phyloP scores from a whole-genome alignment of 64 coral and sea anemone genomes.

The Dendronephthya gigantea region DNA sequence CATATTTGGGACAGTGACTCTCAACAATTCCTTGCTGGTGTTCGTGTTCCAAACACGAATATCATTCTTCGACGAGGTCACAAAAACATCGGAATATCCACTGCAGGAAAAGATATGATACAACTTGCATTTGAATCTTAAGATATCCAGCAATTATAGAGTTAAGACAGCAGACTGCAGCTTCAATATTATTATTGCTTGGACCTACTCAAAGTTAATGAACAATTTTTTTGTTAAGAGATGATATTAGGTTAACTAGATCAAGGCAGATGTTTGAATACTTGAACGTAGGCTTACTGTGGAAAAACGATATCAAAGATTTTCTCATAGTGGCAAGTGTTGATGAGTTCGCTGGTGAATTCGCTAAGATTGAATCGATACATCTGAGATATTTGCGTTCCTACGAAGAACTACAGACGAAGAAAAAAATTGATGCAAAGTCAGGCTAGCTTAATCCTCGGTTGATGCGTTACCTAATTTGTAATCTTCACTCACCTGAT shows the following conservation, averaged over 20 bases:
- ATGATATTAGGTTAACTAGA: too few species aligned
- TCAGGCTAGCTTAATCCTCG: too few species aligned
- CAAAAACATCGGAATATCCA: slow-evolving; percentile 74
- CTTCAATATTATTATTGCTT: too few species aligned
- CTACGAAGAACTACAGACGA: slow-evolving; percentile 91
- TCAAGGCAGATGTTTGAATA: too few species aligned
- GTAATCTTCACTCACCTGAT: slow-evolving; percentile 60
- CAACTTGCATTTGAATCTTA: too few species aligned
- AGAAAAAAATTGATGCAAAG: too few species aligned
- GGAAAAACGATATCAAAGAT: slow-evolving; percentile 88
- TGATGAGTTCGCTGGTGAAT: slow-evolving; percentile 54
- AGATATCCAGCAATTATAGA: too few species aligned
- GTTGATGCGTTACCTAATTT: too few species aligned
- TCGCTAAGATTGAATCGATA: slow-evolving; percentile 72
- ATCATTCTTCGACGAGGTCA: slow-evolving; percentile 67
- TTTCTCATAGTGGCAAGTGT: slow-evolving; percentile 62
- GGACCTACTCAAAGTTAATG: too few species aligned
- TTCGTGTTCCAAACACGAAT: slow-evolving; percentile 76
- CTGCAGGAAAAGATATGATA: slow-evolving; percentile 31
- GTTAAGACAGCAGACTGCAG: too few species aligned
- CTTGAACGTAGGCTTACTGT: too few species aligned
- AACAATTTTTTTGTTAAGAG: too few species aligned
- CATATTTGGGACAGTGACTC: slow-evolving; percentile 81
- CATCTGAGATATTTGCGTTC: slow-evolving; percentile 65
- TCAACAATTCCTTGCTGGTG: slow-evolving; percentile 69